Base-by-base conservation (phyloP, 2,797 vertebrate genomes). In the Pantherophis vulpinus region DNA sequence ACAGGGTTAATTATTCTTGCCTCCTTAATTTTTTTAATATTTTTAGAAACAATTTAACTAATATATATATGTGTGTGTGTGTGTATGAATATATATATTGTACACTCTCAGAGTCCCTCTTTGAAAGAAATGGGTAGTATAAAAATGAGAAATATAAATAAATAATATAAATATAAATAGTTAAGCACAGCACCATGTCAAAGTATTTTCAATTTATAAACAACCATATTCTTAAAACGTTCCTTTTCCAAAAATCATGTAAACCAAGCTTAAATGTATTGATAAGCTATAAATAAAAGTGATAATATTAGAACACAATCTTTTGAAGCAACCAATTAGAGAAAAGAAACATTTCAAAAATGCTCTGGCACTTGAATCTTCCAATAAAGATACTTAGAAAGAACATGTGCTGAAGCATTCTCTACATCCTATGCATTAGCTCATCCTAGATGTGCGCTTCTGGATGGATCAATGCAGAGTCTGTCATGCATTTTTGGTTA, bases 401-500 rank as follows among this genome's bases (percentile, higher is more conserved):
- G 32, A n/a, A 29, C 86, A 91, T 56, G 63, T 90, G 89, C 86
- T 92, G 51, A 92, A 88, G 95, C 89, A 94, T 95, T 96, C 93
- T 94, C 89, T 91, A 86, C 93, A 89, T 93, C 55, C 60, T 2
- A 90, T 94, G 95, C 94, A 94, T 92, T 60, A 16, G 93, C 93
- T 56, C 32, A 90, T 94, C 51, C 90, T 94, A 97, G 96, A 96
- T 95, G 96, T 42, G 42, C 83, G 90, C 88, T 5, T 92, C 95
- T 83, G 96, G 95, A 90, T 91, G 94, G 95, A 94, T 51, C 88
- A 86, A 92, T 83, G 5, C 1, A 94, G 94, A 94, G 94, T 93
- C 94, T 95, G 91, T 95, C 93, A 74, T 93, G 63, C 93, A 93
- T 92, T 90, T 63, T 55, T 91, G 94, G 95, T 95, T 96, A 95